Evolutionary conservation across 2,888 invertebrate species (phyloP), one percentile per base, ranked within the genome.

Genomic region (Sesamia inferens): DNA sequence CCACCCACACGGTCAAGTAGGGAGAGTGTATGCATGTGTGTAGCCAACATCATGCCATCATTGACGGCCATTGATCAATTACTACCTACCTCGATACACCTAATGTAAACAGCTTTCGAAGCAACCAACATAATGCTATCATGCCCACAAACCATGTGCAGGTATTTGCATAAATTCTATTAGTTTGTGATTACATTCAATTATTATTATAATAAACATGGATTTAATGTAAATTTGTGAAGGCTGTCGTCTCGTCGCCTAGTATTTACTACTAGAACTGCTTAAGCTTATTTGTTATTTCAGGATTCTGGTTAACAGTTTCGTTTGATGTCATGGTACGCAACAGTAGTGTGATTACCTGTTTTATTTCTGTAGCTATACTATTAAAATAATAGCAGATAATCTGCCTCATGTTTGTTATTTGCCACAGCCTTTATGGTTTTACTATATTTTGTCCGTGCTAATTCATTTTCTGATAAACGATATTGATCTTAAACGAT

Each of bases 191-290:
- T n/a, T n/a, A 55, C n/a, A 51, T 61, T 44, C 44, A 70, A 74
- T 79, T 75, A 79, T 44, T 79, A 63, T 76, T 71, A 63, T 76
- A 69, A 79, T 79, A 69, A 68, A 76, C 65, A 82, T 66, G 24
- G n/a, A 55, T 74, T 70, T 59, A 58, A 78, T 78, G 68, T 68
- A 65, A 74, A 81, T 80, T 73, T 31, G 54, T 64, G 14, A 16
- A 31, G 4, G 61, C 14, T 47, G 42, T n/a, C 11, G 31, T 22
- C 16, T 19, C 11, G 31, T 22, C 16, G 48, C n/a, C 16, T 62
- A 16, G n/a, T 64, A 8, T 63, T 68, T 61, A 51, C 39, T 24
- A 61, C 51, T 58, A 67, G 13, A 7, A 13, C 6, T 8, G 13
- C 8, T 14, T 31, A 24, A 48, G 24, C n/a, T 44, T n/a, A 42